phyloP scores from a whole-genome alignment of 2,888 invertebrate genomes.

The Tryphoninae sp. region DNA sequence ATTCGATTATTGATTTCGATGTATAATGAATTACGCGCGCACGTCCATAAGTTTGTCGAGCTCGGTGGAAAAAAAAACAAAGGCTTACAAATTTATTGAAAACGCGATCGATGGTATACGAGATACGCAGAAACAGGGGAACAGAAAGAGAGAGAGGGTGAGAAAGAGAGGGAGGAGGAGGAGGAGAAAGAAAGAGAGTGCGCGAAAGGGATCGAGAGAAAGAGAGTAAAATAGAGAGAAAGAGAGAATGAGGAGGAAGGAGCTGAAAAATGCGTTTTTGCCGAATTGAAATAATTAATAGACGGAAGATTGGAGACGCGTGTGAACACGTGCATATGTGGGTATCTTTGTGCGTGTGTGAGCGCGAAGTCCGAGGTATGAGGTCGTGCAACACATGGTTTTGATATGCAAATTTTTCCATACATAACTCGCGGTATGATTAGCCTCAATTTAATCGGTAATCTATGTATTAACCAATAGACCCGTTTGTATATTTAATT shows the following conservation, averaged over 20 bases:
- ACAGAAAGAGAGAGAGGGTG: background rate
- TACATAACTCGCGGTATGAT: constrained; percentile 69
- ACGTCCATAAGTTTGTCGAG: constrained; percentile 1
- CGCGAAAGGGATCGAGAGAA: background rate
- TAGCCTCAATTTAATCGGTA: constrained; percentile 72
- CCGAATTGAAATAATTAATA: constrained; percentile 40
- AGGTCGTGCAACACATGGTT: constrained; percentile 50
- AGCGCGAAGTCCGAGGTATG: background rate
- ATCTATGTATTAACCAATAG: constrained; percentile 68
- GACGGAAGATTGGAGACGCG: background rate
- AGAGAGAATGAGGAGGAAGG: background rate
- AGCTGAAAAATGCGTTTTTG: constrained; percentile 10
- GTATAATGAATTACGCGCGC: constrained; percentile 4
- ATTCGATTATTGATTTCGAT: constrained; percentile 29
- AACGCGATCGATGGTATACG: constrained; percentile 9
- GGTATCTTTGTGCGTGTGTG: background rate
- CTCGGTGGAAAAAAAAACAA: constrained; percentile 9
- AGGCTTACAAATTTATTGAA: constrained; percentile 11
- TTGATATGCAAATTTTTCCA: constrained; percentile 65
- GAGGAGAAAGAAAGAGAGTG: background rate
- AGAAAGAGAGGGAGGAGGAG: background rate
- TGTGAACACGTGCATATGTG: background rate
- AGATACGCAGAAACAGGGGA: background rate
- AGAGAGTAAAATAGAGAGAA: background rate
- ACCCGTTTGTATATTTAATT: constrained; percentile 77